phyloP scores from a whole-genome alignment of 1,140 invertebrate species.

The Neodiprion virginianus region DNA sequence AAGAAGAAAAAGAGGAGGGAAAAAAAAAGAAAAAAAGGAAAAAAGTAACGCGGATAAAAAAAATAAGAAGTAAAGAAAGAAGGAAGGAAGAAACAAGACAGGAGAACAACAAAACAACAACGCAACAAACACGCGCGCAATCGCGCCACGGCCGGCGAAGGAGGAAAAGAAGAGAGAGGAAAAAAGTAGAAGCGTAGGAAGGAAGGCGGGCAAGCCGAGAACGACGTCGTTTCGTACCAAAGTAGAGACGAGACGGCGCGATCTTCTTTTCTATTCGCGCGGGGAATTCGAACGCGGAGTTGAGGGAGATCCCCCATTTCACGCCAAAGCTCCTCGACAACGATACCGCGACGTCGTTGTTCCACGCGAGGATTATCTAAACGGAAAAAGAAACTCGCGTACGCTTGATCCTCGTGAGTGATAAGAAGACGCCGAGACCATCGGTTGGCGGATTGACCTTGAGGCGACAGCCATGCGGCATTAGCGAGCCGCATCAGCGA shows the following conservation, averaged over 20 bases:
- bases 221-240: neutral
- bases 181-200: slow-evolving; percentile 25
- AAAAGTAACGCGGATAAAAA: neutral
- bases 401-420: too few relatives aligned
- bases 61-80: neutral
- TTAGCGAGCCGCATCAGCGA: too few relatives aligned
- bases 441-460: too few relatives aligned
- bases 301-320: neutral
- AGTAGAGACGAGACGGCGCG: too few relatives aligned
- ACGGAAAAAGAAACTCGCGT: too few relatives aligned
- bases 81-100: slow-evolving; percentile 25
- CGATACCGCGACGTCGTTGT: too few relatives aligned
- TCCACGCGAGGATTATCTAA: too few relatives aligned
- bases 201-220: slow-evolving; percentile 22
- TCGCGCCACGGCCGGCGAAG: slow-evolving; percentile 24
- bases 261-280: neutral
- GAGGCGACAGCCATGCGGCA: too few relatives aligned
- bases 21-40: slow-evolving; percentile 12
- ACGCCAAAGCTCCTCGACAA: neutral
- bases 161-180: slow-evolving; percentile 12
- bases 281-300: neutral
- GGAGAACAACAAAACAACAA: slow-evolving; percentile 26
- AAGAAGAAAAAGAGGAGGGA: slow-evolving; percentile 2
- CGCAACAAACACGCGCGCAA: slow-evolving; percentile 13
- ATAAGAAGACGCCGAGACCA: too few relatives aligned